A percentile compares a stretch with the other conserved stretches of the same genome.
These are phyloP conservation scores for Pelosia muscerda DNA, from an alignment of 2,888 invertebrate genomes.

Conservation along the genomic window DNA sequence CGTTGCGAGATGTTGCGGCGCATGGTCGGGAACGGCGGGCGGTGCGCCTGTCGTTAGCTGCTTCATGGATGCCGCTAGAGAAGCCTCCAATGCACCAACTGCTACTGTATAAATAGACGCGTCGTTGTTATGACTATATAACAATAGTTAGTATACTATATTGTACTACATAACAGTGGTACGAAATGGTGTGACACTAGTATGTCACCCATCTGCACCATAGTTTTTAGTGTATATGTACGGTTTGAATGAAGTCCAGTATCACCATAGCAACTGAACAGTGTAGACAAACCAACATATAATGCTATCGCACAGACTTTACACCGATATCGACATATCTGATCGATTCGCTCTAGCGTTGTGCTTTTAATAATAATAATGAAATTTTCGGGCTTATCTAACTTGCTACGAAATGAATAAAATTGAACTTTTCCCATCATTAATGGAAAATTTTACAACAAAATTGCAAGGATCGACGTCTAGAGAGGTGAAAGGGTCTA, in stretches of 20 bases:
- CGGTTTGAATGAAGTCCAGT: slow-evolving; percentile 4
- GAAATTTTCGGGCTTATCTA: too few species aligned
- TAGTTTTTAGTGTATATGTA: neutral
- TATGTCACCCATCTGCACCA: too few species aligned
- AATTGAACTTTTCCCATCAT: neutral
- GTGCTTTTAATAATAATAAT: slow-evolving; percentile 14
- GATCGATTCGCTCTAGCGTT: slow-evolving; percentile 49
- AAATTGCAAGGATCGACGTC: too few species aligned
- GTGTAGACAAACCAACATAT: slow-evolving; percentile 9
- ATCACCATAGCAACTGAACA: slow-evolving; percentile 10
- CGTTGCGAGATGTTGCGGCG: slow-evolving; percentile 56
- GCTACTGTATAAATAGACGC: neutral
- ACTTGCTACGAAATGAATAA: too few species aligned
- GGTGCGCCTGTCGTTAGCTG: slow-evolving; percentile 67
- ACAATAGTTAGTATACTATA: too few species aligned
- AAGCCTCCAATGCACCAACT: slow-evolving; percentile 66
- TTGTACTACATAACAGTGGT: too few species aligned
- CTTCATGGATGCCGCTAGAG: slow-evolving; percentile 81
- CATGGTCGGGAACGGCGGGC: slow-evolving; percentile 52
- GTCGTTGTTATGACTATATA: neutral
- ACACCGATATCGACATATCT: slow-evolving; percentile 40
- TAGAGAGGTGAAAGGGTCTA: too few species aligned
- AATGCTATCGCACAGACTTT: slow-evolving; percentile 39
- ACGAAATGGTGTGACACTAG: too few species aligned
- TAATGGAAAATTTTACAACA: too few species aligned